A percentile compares a stretch with the other conserved stretches of the same genome.
Conservation (phyloP, 2,888 invertebrate species). For the Epinotia brunnichana region DNA sequence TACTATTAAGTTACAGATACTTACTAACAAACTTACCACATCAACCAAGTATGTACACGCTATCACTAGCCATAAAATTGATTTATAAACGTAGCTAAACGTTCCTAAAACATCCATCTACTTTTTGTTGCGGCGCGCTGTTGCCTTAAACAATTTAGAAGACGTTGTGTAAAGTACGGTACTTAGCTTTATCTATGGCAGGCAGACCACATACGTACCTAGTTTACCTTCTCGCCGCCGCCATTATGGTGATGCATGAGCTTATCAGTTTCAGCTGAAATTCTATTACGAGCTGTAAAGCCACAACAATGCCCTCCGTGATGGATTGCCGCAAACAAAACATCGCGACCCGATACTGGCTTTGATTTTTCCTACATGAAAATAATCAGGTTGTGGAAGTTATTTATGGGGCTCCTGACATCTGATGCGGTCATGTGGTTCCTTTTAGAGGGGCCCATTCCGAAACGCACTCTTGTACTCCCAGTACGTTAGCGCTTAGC, state of each 20-base stretch:
- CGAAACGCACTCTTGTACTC: no score
- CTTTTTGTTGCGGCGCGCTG: neutral
- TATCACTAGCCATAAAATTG: neutral
- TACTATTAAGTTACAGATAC: no score
- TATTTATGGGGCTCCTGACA: neutral
- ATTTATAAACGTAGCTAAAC: neutral
- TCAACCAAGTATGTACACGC: no score
- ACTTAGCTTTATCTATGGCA: slow-evolving; percentile 20
- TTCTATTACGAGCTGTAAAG: slow-evolving; percentile 56
- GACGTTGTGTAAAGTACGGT: slow-evolving; percentile 20
- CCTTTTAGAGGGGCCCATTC: no score
- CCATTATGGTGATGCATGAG: slow-evolving; percentile 46
- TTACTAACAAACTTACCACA: no score
- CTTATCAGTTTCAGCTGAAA: slow-evolving; percentile 54
- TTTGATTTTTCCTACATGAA: slow-evolving; percentile 31
- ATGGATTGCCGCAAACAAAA: slow-evolving; percentile 61
- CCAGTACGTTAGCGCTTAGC: no score
- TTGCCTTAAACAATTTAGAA: slow-evolving; percentile 21
- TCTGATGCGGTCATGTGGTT: neutral
- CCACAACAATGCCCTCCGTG: slow-evolving; percentile 56
- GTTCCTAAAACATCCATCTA: neutral
- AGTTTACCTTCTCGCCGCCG: slow-evolving; percentile 46
- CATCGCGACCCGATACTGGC: slow-evolving; percentile 41
- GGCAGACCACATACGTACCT: slow-evolving; percentile 29
- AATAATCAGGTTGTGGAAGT: neutral